Evolutionary conservation across 2,797 vertebrate species (phyloP).

Genomic region (Syndactyla subalaris): DNA sequence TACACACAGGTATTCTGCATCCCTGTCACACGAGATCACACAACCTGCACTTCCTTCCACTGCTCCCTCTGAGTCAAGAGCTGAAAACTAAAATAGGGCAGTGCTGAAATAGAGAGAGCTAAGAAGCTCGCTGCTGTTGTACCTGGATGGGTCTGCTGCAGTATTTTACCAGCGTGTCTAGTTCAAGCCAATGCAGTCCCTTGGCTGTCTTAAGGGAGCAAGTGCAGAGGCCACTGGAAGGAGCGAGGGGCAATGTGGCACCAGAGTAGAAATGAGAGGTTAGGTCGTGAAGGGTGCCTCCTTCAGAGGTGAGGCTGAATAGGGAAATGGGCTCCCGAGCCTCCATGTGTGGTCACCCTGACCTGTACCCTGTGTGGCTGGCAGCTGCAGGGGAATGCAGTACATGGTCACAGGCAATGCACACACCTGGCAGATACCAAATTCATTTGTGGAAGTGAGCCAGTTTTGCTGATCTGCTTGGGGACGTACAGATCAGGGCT

Average conservation of each 20-base stretch:
- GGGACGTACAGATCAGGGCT: background rate
- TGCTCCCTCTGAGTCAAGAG: background rate
- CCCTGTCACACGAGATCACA: background rate
- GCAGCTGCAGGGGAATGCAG: background rate
- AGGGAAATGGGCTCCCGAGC: background rate
- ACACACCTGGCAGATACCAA: background rate
- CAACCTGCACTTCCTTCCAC: background rate
- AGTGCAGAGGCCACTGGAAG: background rate
- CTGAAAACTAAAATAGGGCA: background rate
- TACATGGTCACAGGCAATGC: fast-evolving
- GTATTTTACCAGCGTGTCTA: background rate
- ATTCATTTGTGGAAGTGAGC: background rate
- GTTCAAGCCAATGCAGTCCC: background rate
- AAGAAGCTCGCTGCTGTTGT: background rate
- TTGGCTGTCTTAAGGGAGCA: background rate
- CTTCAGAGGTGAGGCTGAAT: background rate
- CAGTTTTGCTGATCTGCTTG: background rate
- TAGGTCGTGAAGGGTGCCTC: fast-evolving
- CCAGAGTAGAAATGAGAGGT: background rate
- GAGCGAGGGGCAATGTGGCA: background rate
- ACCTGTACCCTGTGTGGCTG: background rate
- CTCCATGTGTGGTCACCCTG: background rate
- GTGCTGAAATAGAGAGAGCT: background rate
- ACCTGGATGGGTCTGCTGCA: background rate
- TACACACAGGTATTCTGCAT: background rate